Evolutionary conservation across 2,113 vertebrate species (phyloP), one percentile per base, ranked within the genome.

Genomic region (Patagioenas fasciata): DNA sequence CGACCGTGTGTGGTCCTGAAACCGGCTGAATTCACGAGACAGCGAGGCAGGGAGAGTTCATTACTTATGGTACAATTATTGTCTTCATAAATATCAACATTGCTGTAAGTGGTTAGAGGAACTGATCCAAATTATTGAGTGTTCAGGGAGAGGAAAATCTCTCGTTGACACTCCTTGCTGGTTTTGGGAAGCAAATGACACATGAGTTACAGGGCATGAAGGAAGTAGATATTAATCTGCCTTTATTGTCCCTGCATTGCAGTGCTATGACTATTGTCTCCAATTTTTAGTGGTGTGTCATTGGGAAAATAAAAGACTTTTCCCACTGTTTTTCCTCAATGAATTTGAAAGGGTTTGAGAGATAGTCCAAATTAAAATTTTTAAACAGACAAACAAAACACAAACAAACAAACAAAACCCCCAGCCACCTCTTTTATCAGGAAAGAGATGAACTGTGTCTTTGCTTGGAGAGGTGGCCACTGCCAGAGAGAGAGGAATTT

Each of bases 131-230:
- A 47, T 16, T 32, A 9, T 3, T 15, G 34, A 7, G 62, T 11
- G 24, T 18, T 58, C 25, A 0, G 12, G 20, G n/a, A 48, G 19
- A 72, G 4, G 21, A 17, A 74, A 87, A 20, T 9, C 21, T 6
- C 0, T 31, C 24, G 0, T 6, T 31, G 51, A 9, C 62, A 26
- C 58, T 88, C 94, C 82, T 93, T 65, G 64, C n/a, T 47, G n/a
- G 14, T 73, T 85, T 91, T 61, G n/a, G 62, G 80, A 92, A 88
- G 47, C 71, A 90, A 92, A 80, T 91, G 88, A 94, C 85, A 62
- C 56, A 69, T 20, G 34, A 31, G 56, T 77, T 83, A 61, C 51
- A 5, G 66, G 61, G 60, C 66, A 58, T 11, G n/a, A 61, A 73
- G 92, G 79, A 89, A 89, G 67, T 48, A 70, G 64, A 23, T 42